Base-by-base conservation (phyloP, 2,888 invertebrate genomes). In the Cybosia mesomella region DNA sequence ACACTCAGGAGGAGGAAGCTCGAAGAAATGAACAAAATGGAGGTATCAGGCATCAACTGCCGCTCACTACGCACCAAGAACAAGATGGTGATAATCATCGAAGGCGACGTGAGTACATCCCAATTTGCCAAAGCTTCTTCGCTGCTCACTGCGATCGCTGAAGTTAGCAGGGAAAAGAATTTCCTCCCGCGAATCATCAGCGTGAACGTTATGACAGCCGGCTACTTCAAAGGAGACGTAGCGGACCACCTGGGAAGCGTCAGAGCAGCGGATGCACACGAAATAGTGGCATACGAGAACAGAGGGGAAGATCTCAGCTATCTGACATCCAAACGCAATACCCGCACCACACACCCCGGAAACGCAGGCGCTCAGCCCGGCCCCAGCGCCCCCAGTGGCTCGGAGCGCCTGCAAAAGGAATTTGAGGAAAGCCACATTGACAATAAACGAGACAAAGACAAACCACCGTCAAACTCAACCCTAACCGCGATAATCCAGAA, bases 221-320 rank as follows among this genome's bases (percentile, higher is more conserved):
- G 28, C 18, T 57, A 55, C 39, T 24, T 11, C 22, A 57, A 15
- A 13, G 64, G 64, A 0, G 13, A 24, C 15, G 53, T 36, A n/a
- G 4, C 1, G 3, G 64, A 64, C 58, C 21, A 64, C 7, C 24
- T 64, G 11, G 64, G 64, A 2, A 13, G 53, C 24, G 13, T 64
- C 28, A 49, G 10, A 3, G 67, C 61, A 34, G 54, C 61, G 7
- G 21, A 61, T 21, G 8, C 28, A 15, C 66, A 66, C n/a, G 60
- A 66, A n/a, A 22, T 66, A 8, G 43, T 66, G 15, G 24, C 54
- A 0, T 66, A 66, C 32, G 66, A 66, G 13, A 22, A 66, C 36
- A 59, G 66, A 15, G 66, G 66, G 4, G 22, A 59, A 36, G n/a
- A 54, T 49, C 66, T 59, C 24, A 21, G 28, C 2, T 22, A 58